Evolutionary conservation across 2,113 vertebrate genomes (phyloP).

Genomic region (Eira barbara): DNA sequence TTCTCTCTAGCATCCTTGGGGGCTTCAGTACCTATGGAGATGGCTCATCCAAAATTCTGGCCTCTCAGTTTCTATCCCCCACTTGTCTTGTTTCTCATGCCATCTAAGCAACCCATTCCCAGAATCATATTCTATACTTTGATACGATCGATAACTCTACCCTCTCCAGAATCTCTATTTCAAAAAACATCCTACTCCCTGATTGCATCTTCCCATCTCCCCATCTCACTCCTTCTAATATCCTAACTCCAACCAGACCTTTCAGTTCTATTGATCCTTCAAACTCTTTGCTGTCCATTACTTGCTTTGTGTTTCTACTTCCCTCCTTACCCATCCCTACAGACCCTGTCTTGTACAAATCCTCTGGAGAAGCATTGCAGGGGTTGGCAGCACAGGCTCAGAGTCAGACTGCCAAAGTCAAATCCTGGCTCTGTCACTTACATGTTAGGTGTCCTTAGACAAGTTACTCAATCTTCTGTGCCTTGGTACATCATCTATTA

Average conservation of each 20-base stretch:
- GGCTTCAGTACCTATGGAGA: not conserved
- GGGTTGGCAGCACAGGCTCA: not conserved
- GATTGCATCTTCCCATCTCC: not conserved
- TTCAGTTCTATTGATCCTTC: not conserved
- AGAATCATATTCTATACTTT: not conserved
- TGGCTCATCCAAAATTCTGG: not conserved
- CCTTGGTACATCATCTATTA: not conserved
- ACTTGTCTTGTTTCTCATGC: not conserved
- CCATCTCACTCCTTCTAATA: not conserved
- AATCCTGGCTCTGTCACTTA: not conserved
- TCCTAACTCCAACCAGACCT: not conserved
- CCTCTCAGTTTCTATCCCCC: not conserved
- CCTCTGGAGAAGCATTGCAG: not conserved
- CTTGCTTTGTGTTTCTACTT: not conserved
- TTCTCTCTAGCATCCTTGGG: not conserved
- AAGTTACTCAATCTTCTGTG: not conserved
- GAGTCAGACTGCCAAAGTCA: not conserved
- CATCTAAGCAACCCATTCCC: not conserved
- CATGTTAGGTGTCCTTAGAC: not conserved
- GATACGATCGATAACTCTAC: not conserved
- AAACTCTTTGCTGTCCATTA: not conserved
- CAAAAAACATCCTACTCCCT: not conserved
- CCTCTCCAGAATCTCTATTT: not conserved
- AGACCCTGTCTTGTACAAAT: not conserved
- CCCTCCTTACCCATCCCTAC: not conserved